These are phyloP conservation scores for Pachyrhynchus sulphureomaculatus DNA, from an alignment of 1,140 invertebrate species.

Conservation along the genomic window DNA sequence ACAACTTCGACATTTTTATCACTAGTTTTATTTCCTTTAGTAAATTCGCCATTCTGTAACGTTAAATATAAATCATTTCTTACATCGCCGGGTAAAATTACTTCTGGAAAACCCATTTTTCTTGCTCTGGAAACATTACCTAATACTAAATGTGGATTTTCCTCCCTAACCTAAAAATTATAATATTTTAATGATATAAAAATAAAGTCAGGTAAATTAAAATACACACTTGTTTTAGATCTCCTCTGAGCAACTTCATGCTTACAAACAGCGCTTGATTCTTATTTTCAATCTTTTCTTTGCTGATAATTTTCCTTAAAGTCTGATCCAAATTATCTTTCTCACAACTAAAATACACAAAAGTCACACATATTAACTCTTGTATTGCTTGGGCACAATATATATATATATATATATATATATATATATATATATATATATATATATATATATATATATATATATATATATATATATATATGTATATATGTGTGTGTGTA, in stretches of 20 bases:
- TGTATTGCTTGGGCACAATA: slow-evolving; percentile 1
- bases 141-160: slow-evolving; percentile 80
- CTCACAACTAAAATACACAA: slow-evolving; percentile 65
- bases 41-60: slow-evolving; percentile 79
- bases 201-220: neutral
- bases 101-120: slow-evolving; percentile 95
- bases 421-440: too few species aligned
- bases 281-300: slow-evolving; percentile 77
- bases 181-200: slow-evolving; percentile 2
- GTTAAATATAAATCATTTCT: slow-evolving; percentile 95
- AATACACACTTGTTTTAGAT: slow-evolving; percentile 75
- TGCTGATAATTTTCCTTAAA: slow-evolving; percentile 75
- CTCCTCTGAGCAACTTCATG: slow-evolving; percentile 81
- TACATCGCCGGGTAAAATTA: slow-evolving; percentile 91
- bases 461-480: too few species aligned
- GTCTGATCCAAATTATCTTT: slow-evolving; percentile 87
- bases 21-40: slow-evolving; percentile 79
- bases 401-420: neutral
- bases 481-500: too few species aligned
- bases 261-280: slow-evolving; percentile 82
- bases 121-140: slow-evolving; percentile 79
- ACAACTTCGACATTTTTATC: slow-evolving; percentile 92
- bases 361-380: too few species aligned
- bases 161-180: slow-evolving; percentile 69
- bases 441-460: too few species aligned